Base-by-base conservation (phyloP, 1,140 invertebrate species). In the Hypothenemus hampei region DNA sequence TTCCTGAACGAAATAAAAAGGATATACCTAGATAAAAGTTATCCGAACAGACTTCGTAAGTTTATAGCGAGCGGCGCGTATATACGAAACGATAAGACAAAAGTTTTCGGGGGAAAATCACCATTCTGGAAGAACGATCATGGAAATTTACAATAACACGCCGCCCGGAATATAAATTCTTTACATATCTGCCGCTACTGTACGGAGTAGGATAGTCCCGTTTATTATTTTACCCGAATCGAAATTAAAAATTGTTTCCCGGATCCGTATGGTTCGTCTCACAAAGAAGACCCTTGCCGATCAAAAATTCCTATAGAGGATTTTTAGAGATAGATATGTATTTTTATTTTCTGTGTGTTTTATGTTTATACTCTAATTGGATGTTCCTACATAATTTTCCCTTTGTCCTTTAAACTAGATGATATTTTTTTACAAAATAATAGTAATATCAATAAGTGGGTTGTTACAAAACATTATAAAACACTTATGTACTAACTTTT, bases 91-190 rank as follows among this genome's bases (percentile, higher is more conserved):
- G 48, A 51, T 51, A 51, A 53, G 51, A 44, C 51, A 53, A 53
- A 53, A 53, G 51, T 53, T 53, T 45, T n/a, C n/a, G n/a, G n/a
- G n/a, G 26, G 16, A 21, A 45, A 63, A 49, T 61, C 61, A 64
- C 61, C n/a, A 61, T 68, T 68, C 65, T 67, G 66, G 66, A 68
- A 68, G 65, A 68, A 59, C 61, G 66, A 62, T 63, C 64, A 60
- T 64, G 58, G 60, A 67, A 66, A 67, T 65, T 59, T 63, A 68
- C 66, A 68, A 68, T 68, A 68, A 68, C 65, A 63, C 40, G 40
- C 40, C 65, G 61, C 54, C 60, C 53, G 65, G n/a, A 66, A 68
- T 68, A 68, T 68, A 67, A 66, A 68, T 68, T 68, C 66, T 62
- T 65, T 61, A 64, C 66, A 68, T 68, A 68, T 62, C 65, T 63